Conservation (phyloP, 2,888 invertebrate genomes). For the Stramonita haemastoma region DNA sequence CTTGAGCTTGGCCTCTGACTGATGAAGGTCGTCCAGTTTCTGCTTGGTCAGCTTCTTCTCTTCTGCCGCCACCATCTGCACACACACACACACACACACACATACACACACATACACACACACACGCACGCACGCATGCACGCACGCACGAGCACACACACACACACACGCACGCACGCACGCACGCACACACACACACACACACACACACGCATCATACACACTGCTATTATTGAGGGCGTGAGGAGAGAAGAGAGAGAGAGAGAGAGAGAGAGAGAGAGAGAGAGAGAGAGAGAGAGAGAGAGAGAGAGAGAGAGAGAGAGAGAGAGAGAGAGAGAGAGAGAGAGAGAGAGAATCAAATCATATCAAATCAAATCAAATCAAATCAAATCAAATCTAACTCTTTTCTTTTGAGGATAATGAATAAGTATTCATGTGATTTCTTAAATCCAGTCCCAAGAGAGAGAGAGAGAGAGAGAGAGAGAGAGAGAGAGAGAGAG, state of each 20-base stretch:
- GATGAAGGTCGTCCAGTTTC: conserved; percentile 25
- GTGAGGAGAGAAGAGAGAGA: conserved; percentile 31
- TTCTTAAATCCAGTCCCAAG: too few relatives aligned
- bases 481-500: neutral
- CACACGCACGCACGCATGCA: neutral
- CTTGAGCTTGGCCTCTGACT: conserved; percentile 10
- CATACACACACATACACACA: neutral
- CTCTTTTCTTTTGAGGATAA: too few relatives aligned
- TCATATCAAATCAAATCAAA: too few relatives aligned
- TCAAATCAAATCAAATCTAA: too few relatives aligned
- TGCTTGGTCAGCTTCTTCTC: conserved; percentile 33
- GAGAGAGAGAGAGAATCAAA: too few relatives aligned
- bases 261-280: conserved; percentile 27
- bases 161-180: neutral
- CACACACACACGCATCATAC: neutral
- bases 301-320: neutral
- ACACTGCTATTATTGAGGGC: neutral
- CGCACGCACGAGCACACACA: neutral
- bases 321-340: conserved; percentile 7
- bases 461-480: conserved; percentile 20
- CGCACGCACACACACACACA: neutral
- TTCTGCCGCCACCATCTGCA: conserved; percentile 25
- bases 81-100: neutral
- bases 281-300: conserved; percentile 23
- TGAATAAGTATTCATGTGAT: too few relatives aligned